Base-by-base conservation (phyloP, 2,797 vertebrate genomes). In the Acridotheres tristis region DNA sequence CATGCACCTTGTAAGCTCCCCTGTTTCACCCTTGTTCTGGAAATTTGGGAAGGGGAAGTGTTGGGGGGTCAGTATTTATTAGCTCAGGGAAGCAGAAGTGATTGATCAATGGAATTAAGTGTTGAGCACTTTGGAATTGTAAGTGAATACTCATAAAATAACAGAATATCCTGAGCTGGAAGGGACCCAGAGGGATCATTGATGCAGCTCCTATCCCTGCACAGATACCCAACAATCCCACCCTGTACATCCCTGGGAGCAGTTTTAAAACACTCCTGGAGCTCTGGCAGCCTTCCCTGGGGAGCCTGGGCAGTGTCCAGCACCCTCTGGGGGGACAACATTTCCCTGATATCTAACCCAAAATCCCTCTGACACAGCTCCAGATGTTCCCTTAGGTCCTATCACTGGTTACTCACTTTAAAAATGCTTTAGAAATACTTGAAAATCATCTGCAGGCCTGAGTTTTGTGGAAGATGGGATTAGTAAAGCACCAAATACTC, bases 241-340 rank as follows among this genome's bases (percentile, higher is more conserved):
- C 2, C 22, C 40, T 40, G 45, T 3, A 9, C 48, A 55, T 66
- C 36, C 38, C 38, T 77, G 25, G 4, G 7, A 58, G 45, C 0
- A 0, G 0, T 54, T 11, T 59, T 26, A 22, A 54, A 66, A 32
- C 0, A 0, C 9, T 76, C 12, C 78, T 30, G 13, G 57, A 17
- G 29, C 29, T 76, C 43, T 40, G n/a, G 3, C 55, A 59, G 13
- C 6, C 9, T 29, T 76, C 29, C 38, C 25, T 38, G 9, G 58
- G 23, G 50, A 71, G 27, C 32, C 43, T 87, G 36, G 1, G 1
- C 43, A 57, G 43, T 45, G 50, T 63, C 51, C 5, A 40, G 16
- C n/a, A 57, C 29, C 3, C 25, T 83, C 29, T 63, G 51, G 17
- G 43, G 6, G 12, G 51, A 47, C 12, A 43, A 1, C 29, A 12